phyloP scores from a whole-genome alignment of 64 coral and sea anemone species.

The Dendronephthya gigantea region DNA sequence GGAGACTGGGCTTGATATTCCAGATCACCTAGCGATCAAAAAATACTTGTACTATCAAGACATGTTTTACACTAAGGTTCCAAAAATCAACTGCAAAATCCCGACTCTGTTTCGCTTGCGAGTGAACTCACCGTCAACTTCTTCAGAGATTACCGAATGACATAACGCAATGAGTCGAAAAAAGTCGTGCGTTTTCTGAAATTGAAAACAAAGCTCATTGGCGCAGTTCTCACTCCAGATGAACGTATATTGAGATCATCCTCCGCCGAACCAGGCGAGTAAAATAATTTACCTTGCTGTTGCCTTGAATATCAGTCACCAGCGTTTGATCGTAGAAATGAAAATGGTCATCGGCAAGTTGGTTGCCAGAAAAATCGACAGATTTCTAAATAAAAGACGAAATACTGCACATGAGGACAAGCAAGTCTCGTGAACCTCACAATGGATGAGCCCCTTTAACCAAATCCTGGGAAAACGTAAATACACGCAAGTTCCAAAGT shows the following conservation, averaged over 20 bases:
- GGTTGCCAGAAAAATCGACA: conserved; percentile 70
- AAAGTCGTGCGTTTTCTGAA: conserved; percentile 65
- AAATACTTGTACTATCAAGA: background rate
- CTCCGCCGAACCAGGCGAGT: too few relatives aligned
- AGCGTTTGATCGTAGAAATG: conserved; percentile 58
- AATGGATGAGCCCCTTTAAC: too few relatives aligned
- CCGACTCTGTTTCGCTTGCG: background rate
- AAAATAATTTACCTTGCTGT: conserved; percentile 48
- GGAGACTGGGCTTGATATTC: conserved; percentile 86
- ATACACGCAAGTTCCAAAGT: too few relatives aligned
- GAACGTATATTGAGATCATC: too few relatives aligned
- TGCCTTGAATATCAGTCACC: conserved; percentile 31
- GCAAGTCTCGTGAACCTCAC: too few relatives aligned
- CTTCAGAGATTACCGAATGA: conserved; percentile 79
- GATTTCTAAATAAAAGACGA: conserved; percentile 13
- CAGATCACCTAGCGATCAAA: conserved; percentile 25
- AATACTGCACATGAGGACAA: background rate
- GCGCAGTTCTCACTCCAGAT: too few relatives aligned
- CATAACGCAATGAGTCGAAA: conserved; percentile 80
- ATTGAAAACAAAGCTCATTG: background rate
- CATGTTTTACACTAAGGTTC: too few relatives aligned
- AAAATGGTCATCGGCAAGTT: conserved; percentile 68
- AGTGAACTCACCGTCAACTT: conserved; percentile 39
- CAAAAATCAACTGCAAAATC: background rate
- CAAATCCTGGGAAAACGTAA: too few relatives aligned